These are phyloP conservation scores for Pipistrellus kuhlii DNA, from an alignment of 2,797 vertebrate species.

Conservation along the genomic window DNA sequence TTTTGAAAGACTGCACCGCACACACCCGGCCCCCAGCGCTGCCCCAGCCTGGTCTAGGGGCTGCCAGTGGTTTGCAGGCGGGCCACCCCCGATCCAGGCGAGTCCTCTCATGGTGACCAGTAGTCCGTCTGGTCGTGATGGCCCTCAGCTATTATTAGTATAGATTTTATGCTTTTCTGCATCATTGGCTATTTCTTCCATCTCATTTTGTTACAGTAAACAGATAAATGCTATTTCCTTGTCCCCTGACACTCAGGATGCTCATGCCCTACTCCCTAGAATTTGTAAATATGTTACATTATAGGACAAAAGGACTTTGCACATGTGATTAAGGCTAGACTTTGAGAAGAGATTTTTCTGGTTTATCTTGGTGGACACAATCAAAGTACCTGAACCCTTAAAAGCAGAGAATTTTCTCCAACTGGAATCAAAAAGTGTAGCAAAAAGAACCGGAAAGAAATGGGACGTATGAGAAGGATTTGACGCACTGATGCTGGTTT, in stretches of 20 bases:
- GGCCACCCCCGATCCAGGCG: too few relatives aligned
- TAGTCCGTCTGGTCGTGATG: too few relatives aligned
- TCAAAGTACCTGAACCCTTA: not conserved
- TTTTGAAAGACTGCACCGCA: too few relatives aligned
- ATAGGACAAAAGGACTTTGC: not conserved
- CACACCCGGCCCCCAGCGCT: too few relatives aligned
- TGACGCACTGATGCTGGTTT: not conserved
- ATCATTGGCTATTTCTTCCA: not conserved
- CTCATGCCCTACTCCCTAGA: not conserved
- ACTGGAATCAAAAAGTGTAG: not conserved
- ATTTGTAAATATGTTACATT: not conserved
- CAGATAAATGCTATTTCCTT: not conserved
- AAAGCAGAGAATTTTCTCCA: not conserved
- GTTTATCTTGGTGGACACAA: not conserved
- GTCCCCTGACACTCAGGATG: not conserved
- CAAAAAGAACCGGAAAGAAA: not conserved
- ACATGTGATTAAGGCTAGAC: not conserved
- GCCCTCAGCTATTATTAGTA: too few relatives aligned
- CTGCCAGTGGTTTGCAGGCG: too few relatives aligned
- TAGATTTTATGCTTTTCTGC: conserved; percentile 34
- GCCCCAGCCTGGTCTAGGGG: too few relatives aligned
- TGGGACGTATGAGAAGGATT: not conserved
- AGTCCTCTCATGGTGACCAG: too few relatives aligned
- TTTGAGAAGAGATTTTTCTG: not conserved
- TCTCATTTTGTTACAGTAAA: not conserved